Conservation (phyloP, 2,888 invertebrate genomes). For the Pegoplata infirma region DNA sequence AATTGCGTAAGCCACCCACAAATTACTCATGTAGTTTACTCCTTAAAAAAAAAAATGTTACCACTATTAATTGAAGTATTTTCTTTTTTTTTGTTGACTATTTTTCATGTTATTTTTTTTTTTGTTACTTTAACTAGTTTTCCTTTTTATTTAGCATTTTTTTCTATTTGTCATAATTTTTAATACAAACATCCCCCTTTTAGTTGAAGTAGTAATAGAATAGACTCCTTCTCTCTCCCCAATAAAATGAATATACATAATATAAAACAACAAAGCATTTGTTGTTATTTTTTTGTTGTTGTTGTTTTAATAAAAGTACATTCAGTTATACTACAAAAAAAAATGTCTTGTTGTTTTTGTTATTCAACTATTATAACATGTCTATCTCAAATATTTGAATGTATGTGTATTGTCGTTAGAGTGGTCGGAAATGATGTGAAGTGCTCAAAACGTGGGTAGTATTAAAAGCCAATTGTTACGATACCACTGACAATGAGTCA, state of each 20-base stretch:
- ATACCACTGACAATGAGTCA: too few species aligned
- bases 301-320: not conserved
- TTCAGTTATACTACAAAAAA: not conserved
- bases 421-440: too few species aligned
- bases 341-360: not conserved
- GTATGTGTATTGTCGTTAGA: too few species aligned
- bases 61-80: constrained; percentile 49
- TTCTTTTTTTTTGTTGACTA: constrained; percentile 28
- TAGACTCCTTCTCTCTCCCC: too few species aligned
- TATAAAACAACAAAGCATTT: constrained; percentile 1
- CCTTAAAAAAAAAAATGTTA: not conserved
- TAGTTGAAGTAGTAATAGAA: not conserved
- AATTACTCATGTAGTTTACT: constrained; percentile 12
- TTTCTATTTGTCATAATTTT: constrained; percentile 22
- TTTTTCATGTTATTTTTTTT: not conserved
- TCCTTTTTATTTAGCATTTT: constrained; percentile 18
- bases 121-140: constrained; percentile 37
- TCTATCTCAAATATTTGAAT: not conserved
- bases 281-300: constrained; percentile 9
- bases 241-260: too few species aligned
- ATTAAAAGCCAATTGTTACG: too few species aligned
- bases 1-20: constrained; percentile 54
- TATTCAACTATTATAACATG: not conserved
- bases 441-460: too few species aligned
- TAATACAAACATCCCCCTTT: constrained; percentile 20